These are phyloP conservation scores for Amia ocellicauda DNA, from an alignment of 2,113 vertebrate species.

Conservation along the genomic window DNA sequence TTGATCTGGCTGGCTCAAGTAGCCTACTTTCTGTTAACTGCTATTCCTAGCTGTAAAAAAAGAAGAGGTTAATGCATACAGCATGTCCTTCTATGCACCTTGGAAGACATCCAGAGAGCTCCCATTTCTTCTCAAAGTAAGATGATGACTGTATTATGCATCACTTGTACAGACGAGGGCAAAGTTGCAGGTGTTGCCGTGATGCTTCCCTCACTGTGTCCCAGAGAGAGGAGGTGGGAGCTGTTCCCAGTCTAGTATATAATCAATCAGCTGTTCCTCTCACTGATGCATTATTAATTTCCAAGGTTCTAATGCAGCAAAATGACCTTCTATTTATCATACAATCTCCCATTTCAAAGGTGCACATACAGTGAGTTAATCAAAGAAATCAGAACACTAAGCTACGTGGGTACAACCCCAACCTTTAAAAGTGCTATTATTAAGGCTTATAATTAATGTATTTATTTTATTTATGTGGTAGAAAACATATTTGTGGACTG, in stretches of 20 bases:
- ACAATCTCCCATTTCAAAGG: constrained; percentile 19
- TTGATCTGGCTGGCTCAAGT: no score
- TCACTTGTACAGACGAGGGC: constrained; percentile 37
- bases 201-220: constrained; percentile 35
- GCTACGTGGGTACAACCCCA: no score
- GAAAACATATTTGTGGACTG: no score
- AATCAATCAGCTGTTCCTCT: constrained; percentile 62
- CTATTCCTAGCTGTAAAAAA: constrained; percentile 18
- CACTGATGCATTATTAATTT: constrained; percentile 56
- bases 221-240: constrained; percentile 49
- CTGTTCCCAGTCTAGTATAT: constrained; percentile 42
- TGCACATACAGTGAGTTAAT: not conserved
- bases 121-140: constrained; percentile 52
- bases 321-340: constrained; percentile 47
- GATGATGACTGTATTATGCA: constrained; percentile 53
- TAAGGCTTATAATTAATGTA: no score
- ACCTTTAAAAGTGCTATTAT: no score
- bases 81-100: constrained; percentile 48
- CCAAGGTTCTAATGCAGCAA: constrained; percentile 48
- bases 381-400: no score
- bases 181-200: constrained; percentile 58
- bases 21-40: not conserved
- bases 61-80: constrained; percentile 45
- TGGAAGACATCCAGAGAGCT: constrained; percentile 46
- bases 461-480: no score